Percentiles rank a stretch among this genome's conserved stretches.
These are phyloP conservation scores for Schrankia costaestrigalis DNA, from an alignment of 2,888 invertebrate genomes.

Conservation along the genomic window DNA sequence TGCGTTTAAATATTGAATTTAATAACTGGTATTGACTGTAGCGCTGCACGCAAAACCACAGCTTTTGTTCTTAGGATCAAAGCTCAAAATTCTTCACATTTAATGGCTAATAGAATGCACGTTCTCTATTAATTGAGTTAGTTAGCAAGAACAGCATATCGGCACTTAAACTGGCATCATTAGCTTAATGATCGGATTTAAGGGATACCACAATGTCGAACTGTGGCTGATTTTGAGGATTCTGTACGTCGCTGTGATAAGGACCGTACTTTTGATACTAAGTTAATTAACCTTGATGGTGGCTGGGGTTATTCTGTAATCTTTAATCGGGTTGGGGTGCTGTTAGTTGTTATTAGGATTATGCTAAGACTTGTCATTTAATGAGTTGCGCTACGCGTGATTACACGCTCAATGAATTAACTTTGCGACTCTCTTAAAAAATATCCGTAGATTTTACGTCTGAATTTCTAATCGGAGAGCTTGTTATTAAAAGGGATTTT, in stretches of 20 bases:
- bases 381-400: constrained; percentile 35
- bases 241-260: constrained; percentile 26
- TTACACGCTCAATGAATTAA: constrained; percentile 37
- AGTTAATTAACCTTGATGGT: constrained; percentile 20
- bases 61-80: constrained; percentile 14
- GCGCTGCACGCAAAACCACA: constrained; percentile 10
- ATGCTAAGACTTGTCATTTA: constrained; percentile 30
- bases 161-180: constrained; percentile 57
- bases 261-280: constrained; percentile 14
- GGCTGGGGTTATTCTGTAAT: constrained; percentile 19
- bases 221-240: constrained; percentile 29
- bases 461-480: too few relatives aligned
- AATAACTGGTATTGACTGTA: constrained; percentile 33
- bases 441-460: too few relatives aligned
- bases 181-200: constrained; percentile 54
- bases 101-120: constrained; percentile 23
- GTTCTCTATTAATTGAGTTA: constrained; percentile 56
- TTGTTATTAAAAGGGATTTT: too few relatives aligned
- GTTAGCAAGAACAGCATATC: constrained; percentile 53
- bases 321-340: constrained; percentile 16
- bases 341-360: constrained; percentile 19
- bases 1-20: constrained; percentile 45
- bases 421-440: too few relatives aligned
- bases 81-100: constrained; percentile 22
- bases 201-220: constrained; percentile 31